phyloP scores from a whole-genome alignment of 1,140 invertebrate genomes.

The Pararge aegeria region DNA sequence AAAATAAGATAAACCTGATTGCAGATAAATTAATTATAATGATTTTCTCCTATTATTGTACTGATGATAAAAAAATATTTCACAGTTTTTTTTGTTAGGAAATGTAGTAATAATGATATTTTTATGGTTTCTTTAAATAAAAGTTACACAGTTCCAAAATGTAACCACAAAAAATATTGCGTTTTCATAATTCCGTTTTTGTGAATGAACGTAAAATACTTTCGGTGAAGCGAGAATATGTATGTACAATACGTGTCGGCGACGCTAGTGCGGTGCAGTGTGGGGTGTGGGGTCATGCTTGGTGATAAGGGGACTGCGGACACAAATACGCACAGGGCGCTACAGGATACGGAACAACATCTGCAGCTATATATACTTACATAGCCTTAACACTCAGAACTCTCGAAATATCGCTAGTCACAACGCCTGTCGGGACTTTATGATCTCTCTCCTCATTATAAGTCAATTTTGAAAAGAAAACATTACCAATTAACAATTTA shows the following conservation, averaged over 20 bases:
- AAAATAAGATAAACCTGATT: too few relatives aligned
- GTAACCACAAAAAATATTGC: background rate
- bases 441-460: slow-evolving; percentile 61
- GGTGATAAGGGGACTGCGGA: slow-evolving; percentile 28
- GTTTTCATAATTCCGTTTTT: background rate
- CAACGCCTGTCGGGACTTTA: slow-evolving; percentile 33
- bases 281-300: slow-evolving; percentile 48
- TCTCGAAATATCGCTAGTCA: slow-evolving; percentile 30
- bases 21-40: too few relatives aligned
- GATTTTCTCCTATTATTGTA: too few relatives aligned
- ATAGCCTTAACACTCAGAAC: slow-evolving; percentile 35
- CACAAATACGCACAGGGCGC: slow-evolving; percentile 45
- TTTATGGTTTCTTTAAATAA: too few relatives aligned
- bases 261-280: slow-evolving; percentile 36
- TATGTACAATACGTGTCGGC: slow-evolving; percentile 23
- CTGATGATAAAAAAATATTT: too few relatives aligned
- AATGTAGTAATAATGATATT: too few relatives aligned
- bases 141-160: background rate
- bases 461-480: slow-evolving; percentile 49
- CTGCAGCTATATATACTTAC: slow-evolving; percentile 60
- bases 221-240: slow-evolving; percentile 5
- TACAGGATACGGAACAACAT: slow-evolving; percentile 57
- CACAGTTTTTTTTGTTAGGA: too few relatives aligned
- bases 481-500: slow-evolving; percentile 42
- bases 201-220: background rate